phyloP scores from a whole-genome alignment of 2,113 vertebrate species.

The Cariama cristata region DNA sequence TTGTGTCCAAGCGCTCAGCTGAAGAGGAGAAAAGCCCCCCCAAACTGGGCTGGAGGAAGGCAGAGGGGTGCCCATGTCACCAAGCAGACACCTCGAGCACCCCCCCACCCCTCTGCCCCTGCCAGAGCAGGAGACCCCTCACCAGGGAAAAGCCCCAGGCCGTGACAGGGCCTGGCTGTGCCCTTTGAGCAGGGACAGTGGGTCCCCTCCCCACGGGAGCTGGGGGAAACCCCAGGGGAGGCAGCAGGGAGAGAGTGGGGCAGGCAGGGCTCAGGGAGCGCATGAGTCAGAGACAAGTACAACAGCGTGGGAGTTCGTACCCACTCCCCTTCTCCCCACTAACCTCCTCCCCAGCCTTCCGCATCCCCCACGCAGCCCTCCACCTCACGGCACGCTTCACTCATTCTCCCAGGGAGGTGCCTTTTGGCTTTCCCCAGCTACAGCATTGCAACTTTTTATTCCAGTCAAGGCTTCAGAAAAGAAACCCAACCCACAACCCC shows the following conservation, averaged over 20 bases:
- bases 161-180: not conserved
- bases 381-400: fast-evolving
- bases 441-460: conserved; percentile 43
- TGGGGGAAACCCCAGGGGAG: not conserved
- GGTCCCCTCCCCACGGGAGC: not conserved
- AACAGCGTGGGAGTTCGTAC: fast-evolving
- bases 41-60: not conserved
- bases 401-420: fast-evolving
- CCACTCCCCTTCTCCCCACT: fast-evolving
- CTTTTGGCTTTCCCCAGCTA: not conserved
- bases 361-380: fast-evolving
- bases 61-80: too few species aligned
- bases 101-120: too few species aligned
- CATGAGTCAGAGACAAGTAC: not conserved
- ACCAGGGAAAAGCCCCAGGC: not conserved
- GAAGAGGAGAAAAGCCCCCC: not conserved
- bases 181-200: fast-evolving
- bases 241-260: not conserved
- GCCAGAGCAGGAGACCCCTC: not conserved
- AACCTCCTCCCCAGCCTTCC: not conserved
- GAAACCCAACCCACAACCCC: not conserved
- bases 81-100: too few species aligned
- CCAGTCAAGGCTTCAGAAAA: not conserved
- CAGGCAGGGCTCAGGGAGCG: not conserved
- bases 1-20: not conserved